phyloP scores from a whole-genome alignment of 2,113 vertebrate species.

The Nestor notabilis region DNA sequence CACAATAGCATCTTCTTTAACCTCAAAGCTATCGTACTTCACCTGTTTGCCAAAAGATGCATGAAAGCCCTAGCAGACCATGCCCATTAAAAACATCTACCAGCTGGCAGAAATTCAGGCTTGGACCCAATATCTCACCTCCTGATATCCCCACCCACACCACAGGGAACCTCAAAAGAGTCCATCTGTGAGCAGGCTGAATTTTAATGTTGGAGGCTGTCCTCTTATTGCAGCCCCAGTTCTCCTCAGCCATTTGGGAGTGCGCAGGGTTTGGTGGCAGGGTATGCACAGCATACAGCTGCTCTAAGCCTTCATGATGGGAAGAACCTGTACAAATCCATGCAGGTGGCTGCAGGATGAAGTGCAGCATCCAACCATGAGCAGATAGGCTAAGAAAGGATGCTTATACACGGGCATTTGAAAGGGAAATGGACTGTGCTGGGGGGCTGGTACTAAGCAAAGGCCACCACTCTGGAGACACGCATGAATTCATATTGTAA shows the following conservation, averaged over 20 bases:
- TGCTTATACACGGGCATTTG: accelerated
- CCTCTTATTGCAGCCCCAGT: neutral
- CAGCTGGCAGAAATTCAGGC: neutral
- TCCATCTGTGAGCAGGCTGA: neutral
- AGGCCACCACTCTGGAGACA: neutral
- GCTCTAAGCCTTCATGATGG: too few relatives aligned
- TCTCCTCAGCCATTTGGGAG: neutral
- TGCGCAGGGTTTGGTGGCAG: neutral
- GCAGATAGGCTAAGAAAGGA: neutral
- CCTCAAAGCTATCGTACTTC: neutral
- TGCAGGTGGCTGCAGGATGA: neutral
- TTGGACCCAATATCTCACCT: neutral
- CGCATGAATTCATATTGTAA: neutral
- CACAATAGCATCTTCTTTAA: accelerated
- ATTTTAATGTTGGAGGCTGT: neutral
- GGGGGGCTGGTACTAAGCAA: neutral
- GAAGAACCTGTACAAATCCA: neutral
- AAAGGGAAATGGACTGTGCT: neutral
- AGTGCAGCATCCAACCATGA: neutral
- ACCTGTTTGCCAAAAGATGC: neutral
- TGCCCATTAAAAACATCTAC: neutral
- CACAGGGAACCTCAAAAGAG: neutral
- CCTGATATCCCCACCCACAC: neutral
- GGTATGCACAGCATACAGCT: neutral
- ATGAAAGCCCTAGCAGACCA: accelerated